These are phyloP conservation scores for Congeria kusceri DNA, from an alignment of 2,888 invertebrate genomes.

Conservation along the genomic window DNA sequence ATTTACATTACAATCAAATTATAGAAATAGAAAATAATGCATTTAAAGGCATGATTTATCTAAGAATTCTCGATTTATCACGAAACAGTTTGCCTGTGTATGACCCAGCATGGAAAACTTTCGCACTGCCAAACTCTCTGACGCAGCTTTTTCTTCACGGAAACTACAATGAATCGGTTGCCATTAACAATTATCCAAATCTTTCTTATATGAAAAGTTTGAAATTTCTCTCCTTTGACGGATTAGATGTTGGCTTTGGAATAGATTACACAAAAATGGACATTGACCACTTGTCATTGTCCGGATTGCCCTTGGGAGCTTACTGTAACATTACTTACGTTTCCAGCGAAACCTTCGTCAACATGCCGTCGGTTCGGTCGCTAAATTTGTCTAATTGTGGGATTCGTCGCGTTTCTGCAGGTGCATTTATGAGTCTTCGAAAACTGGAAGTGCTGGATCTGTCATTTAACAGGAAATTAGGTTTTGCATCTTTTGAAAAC, in stretches of 20 bases:
- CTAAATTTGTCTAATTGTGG: slow-evolving; percentile 28
- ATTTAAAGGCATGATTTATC: not conserved
- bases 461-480: slow-evolving; percentile 34
- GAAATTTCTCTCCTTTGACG: slow-evolving; percentile 9
- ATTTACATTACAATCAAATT: not conserved
- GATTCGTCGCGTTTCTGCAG: slow-evolving; percentile 15
- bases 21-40: not conserved
- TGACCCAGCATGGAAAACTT: not conserved
- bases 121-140: not conserved
- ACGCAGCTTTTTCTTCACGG: not conserved
- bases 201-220: not conserved
- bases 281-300: not conserved
- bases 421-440: slow-evolving; percentile 14
- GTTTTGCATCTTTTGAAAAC: slow-evolving; percentile 35
- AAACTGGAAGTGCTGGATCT: slow-evolving; percentile 33
- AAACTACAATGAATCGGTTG: no score
- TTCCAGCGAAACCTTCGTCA: slow-evolving; percentile 15
- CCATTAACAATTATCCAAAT: not conserved
- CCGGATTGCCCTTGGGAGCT: not conserved
- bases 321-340: slow-evolving; percentile 15
- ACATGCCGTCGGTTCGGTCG: not conserved
- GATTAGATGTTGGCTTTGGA: not conserved
- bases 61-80: not conserved
- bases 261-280: not conserved
- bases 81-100: not conserved